phyloP scores from a whole-genome alignment of 2,888 invertebrate species.

The Scaeva pyrastri region DNA sequence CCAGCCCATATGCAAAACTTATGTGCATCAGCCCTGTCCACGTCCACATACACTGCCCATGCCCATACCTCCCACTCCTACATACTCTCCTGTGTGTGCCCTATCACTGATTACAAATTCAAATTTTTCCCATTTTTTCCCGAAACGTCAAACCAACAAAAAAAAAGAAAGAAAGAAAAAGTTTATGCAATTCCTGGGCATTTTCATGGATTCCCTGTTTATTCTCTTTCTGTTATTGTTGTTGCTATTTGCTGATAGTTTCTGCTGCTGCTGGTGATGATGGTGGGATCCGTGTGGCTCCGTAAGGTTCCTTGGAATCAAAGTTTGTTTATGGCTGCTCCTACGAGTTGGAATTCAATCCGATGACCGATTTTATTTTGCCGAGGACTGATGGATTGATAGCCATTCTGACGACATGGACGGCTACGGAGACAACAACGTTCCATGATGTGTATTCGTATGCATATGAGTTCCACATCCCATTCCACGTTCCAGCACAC shows the following conservation, averaged over 20 bases:
- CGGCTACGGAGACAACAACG: not conserved
- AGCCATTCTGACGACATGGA: constrained; percentile 56
- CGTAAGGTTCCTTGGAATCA: constrained; percentile 51
- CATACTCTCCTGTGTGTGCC: not conserved
- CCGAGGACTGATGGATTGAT: constrained; percentile 70
- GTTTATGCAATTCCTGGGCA: constrained; percentile 51
- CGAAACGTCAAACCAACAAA: constrained; percentile 61
- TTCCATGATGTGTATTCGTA: not conserved
- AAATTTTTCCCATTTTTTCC: constrained; percentile 71
- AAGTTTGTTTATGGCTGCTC: constrained; percentile 64
- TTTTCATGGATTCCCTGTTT: constrained; percentile 35
- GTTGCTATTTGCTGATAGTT: not conserved
- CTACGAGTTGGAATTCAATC: constrained; percentile 67
- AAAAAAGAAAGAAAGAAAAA: constrained; percentile 1
- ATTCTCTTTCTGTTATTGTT: not conserved
- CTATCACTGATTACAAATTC: constrained; percentile 72
- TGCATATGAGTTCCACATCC: not conserved
- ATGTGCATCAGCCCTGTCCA: constrained; percentile 22
- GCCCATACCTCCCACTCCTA: constrained; percentile 38
- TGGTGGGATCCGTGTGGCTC: constrained; percentile 40
- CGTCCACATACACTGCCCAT: not conserved
- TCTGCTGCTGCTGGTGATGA: not conserved
- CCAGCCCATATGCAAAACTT: constrained; percentile 61
- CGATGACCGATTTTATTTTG: constrained; percentile 72
- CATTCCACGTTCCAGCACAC: not conserved